Base-by-base conservation (phyloP, 2,797 vertebrate species). In the Bucorvus abyssinicus region DNA sequence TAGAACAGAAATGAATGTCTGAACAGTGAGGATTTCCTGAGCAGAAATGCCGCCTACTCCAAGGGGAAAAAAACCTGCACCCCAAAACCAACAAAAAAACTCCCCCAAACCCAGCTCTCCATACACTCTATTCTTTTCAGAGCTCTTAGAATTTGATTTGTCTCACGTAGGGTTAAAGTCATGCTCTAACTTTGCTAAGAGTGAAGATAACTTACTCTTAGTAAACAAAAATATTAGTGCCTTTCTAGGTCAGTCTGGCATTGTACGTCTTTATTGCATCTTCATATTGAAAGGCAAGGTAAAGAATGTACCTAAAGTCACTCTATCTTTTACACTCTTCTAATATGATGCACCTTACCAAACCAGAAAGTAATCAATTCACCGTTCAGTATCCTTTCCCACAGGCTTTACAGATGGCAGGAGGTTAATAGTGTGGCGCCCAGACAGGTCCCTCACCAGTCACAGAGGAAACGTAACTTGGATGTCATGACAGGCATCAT, bases 51-150 rank as follows among this genome's bases (percentile, higher is more conserved):
- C 68, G 3, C 26, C 9, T 92, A 29, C 21, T 38, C 29, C 26
- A 7, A 29, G 26, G 30, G 23, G 11, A 7, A 2, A 14, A 44
- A 59, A 55, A 1, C 2, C 4, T 23, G 24, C 10, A 49, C n/a
- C 7, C 17, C 32, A 82, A 63, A 16, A 26, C 23, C 38, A 49
- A 8, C 4, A 24, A 24, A 73, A 36, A 49, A 32, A 7, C 1
- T 1, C 10, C 10, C 23, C 7, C 14, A 59, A 77, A 10, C 19
- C 18, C 47, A 13, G 15, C 29, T 84, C 77, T 75, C 26, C 21
- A 18, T n/a, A 32, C 2, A 34, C 4, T 9, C 10, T 12, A 9
- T 52, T 71, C 15, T 61, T 76, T 71, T 50, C 14, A 68, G 45
- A 81, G 36, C 2, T 70, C 53, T 71, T 61, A 34, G 57, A 61